Percentiles rank a stretch among this genome's conserved stretches.
These are phyloP conservation scores for Eurytoma californica DNA, from an alignment of 2,888 invertebrate genomes.

Conservation along the genomic window DNA sequence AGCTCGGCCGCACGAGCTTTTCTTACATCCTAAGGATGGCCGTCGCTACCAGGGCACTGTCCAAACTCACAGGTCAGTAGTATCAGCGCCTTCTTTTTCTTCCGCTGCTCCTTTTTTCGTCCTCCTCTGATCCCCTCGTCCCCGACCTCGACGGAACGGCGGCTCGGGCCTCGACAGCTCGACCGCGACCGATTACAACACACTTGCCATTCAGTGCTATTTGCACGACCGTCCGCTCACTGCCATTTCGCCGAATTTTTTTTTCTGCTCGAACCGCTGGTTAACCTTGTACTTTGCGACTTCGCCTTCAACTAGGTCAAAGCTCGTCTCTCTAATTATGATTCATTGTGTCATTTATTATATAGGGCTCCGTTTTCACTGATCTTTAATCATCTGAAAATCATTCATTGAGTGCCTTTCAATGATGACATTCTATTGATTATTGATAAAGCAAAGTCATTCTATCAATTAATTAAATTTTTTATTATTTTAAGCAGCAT, in stretches of 20 bases:
- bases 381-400: neutral
- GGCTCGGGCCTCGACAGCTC: neutral
- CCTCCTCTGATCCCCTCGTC: neutral
- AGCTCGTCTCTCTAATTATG: constrained; percentile 56
- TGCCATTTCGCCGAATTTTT: neutral
- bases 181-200: neutral
- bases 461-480: neutral
- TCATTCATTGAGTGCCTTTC: neutral
- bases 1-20: neutral
- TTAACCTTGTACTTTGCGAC: constrained; percentile 46
- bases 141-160: neutral
- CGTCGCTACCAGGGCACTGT: constrained; percentile 71
- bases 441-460: neutral
- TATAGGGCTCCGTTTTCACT: constrained; percentile 34
- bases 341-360: constrained; percentile 66
- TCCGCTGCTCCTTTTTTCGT: neutral
- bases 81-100: neutral
- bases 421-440: neutral
- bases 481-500: neutral
- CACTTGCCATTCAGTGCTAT: neutral
- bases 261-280: constrained; percentile 11
- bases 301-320: constrained; percentile 50
- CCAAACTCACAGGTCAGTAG: constrained; percentile 71
- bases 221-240: neutral
- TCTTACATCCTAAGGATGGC: constrained; percentile 67